Percentiles rank a stretch among this genome's conserved stretches.
phyloP scores from a whole-genome alignment of 2,888 invertebrate species.

The Machimus rusticus region DNA sequence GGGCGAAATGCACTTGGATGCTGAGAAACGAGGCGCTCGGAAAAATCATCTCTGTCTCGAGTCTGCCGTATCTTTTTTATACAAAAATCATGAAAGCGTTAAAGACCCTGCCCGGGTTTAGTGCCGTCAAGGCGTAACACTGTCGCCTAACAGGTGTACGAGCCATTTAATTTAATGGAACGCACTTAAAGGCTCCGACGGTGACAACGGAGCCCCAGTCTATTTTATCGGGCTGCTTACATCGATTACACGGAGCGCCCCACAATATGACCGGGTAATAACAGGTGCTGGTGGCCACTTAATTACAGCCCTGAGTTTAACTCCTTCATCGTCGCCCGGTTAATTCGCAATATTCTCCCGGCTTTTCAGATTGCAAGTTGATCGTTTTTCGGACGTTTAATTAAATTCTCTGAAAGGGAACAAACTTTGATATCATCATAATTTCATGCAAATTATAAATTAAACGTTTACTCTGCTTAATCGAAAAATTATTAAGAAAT shows the following conservation, averaged over 20 bases:
- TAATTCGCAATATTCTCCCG: neutral
- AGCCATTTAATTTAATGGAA: slow-evolving; percentile 15
- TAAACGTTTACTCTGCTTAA: neutral
- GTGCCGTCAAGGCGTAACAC: neutral
- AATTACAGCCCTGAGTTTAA: neutral
- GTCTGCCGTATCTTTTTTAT: slow-evolving; percentile 12
- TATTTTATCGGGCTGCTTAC: slow-evolving; percentile 4
- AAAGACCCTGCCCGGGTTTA: slow-evolving; percentile 9
- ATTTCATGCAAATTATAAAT: neutral
- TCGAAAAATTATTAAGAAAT: neutral
- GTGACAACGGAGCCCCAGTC: neutral
- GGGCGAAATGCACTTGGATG: neutral
- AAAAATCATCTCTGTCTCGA: neutral
- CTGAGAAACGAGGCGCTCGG: neutral
- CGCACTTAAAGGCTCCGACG: slow-evolving; percentile 2
- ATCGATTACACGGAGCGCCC: slow-evolving; percentile 6
- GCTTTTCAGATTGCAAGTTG: slow-evolving; percentile 4
- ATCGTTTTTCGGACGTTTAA: neutral
- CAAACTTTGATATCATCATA: neutral
- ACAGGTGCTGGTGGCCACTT: slow-evolving; percentile 9
- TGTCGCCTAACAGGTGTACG: slow-evolving; percentile 28
- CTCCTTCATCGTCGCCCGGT: neutral
- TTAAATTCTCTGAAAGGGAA: neutral
- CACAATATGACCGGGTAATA: neutral
- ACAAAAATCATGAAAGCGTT: neutral